phyloP scores from a whole-genome alignment of 2,888 invertebrate genomes.

The Drosophila subsilvestris region DNA sequence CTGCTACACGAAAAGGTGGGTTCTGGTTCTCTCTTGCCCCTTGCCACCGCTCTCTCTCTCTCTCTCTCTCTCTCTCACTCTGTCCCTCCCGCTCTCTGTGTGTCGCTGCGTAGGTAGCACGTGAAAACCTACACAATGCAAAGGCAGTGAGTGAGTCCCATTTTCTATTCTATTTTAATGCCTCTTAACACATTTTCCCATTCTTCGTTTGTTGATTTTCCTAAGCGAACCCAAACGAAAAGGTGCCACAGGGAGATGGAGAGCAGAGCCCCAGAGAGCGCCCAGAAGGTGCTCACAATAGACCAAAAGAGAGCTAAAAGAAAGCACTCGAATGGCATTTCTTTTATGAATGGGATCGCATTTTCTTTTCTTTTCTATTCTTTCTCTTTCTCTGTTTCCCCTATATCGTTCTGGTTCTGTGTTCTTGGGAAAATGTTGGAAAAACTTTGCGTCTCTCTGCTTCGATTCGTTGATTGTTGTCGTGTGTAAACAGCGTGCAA shows the following conservation, averaged over 20 bases:
- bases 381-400: background rate
- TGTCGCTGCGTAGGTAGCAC: background rate
- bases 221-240: constrained; percentile 56
- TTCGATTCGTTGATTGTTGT: constrained; percentile 35
- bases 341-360: constrained; percentile 69
- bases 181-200: constrained; percentile 56
- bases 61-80: background rate
- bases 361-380: constrained; percentile 34
- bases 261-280: constrained; percentile 37
- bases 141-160: constrained; percentile 28
- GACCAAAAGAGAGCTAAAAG: constrained; percentile 45
- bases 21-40: background rate
- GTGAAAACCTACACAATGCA: constrained; percentile 57
- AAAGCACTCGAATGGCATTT: constrained; percentile 74
- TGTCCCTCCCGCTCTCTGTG: background rate
- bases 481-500: constrained; percentile 65
- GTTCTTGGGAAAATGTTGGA: constrained; percentile 44
- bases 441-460: constrained; percentile 46
- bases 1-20: constrained; percentile 63
- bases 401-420: constrained; percentile 17
- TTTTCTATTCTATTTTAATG: constrained; percentile 31
- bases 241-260: constrained; percentile 54
- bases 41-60: background rate
- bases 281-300: constrained; percentile 71
- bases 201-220: constrained; percentile 63